Evolutionary conservation across 2,797 vertebrate genomes (phyloP).

Genomic region (Rhinatrema bivittatum): DNA sequence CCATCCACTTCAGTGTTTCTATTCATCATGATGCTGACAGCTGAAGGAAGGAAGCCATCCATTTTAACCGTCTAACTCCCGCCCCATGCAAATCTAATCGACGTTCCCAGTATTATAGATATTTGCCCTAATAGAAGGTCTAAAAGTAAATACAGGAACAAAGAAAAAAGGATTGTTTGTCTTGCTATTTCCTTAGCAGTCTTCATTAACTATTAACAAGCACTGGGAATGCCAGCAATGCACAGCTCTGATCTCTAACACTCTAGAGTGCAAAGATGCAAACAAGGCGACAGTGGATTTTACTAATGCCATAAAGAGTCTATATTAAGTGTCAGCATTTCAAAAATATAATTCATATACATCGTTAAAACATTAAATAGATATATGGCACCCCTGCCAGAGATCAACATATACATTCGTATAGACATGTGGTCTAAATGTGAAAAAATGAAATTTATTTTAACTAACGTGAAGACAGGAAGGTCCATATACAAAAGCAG

Average conservation of each 20-base stretch:
- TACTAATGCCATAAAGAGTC: neutral
- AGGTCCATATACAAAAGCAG: too few species aligned
- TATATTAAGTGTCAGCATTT: too few species aligned
- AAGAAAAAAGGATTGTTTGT: conserved; percentile 2
- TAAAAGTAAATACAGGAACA: conserved; percentile 28
- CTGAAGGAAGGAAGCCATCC: conserved; percentile 15
- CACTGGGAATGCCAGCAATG: conserved; percentile 2
- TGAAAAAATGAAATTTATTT: too few species aligned
- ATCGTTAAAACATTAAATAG: too few species aligned
- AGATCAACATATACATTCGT: too few species aligned
- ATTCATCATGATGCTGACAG: conserved; percentile 19
- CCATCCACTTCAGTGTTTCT: conserved; percentile 19
- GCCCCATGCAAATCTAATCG: conserved; percentile 18
- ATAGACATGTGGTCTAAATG: too few species aligned
- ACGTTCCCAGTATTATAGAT: conserved; percentile 15
- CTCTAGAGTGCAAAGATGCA: neutral
- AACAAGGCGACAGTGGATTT: neutral
- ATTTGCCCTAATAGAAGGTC: conserved; percentile 21
- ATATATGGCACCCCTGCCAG: too few species aligned
- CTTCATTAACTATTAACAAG: conserved; percentile 23
- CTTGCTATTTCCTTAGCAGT: conserved; percentile 14
- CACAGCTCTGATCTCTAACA: conserved; percentile 9
- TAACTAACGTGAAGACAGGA: too few species aligned
- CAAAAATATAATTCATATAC: too few species aligned
- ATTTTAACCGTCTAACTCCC: conserved; percentile 14